Evolutionary conservation across 2,888 invertebrate genomes (phyloP).

Genomic region (Exocentrus adspersus): DNA sequence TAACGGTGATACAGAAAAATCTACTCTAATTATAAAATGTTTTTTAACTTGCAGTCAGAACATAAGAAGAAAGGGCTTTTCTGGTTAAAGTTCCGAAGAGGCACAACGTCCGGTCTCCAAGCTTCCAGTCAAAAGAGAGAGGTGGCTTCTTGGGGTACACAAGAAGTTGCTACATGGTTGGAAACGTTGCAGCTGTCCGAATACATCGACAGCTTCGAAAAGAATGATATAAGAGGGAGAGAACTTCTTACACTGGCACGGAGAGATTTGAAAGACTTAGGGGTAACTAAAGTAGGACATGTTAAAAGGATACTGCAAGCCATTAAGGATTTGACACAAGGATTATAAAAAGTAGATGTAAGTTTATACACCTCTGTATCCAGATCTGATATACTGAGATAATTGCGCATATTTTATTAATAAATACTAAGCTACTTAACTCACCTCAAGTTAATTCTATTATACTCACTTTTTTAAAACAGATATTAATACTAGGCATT

Average conservation of each 20-base stretch:
- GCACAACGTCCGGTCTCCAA: constrained; percentile 62
- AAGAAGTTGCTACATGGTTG: constrained; percentile 92
- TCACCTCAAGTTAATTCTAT: no score
- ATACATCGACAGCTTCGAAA: constrained; percentile 89
- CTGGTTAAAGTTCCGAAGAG: constrained; percentile 72
- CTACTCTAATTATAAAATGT: background rate
- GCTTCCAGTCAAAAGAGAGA: constrained; percentile 66
- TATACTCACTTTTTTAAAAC: no score
- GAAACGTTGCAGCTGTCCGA: constrained; percentile 88
- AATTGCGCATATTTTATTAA: constrained; percentile 8
- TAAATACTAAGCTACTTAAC: no score
- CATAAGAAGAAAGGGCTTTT: constrained; percentile 72
- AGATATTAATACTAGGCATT: constrained; percentile 5
- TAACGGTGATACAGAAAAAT: background rate
- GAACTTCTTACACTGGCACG: constrained; percentile 89
- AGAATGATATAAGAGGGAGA: constrained; percentile 91
- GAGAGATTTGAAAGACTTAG: constrained; percentile 88
- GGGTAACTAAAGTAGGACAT: constrained; percentile 95
- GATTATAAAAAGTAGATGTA: constrained; percentile 52
- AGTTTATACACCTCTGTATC: constrained; percentile 34
- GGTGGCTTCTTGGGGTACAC: constrained; percentile 81
- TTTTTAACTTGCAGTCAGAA: constrained; percentile 58
- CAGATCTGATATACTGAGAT: constrained; percentile 35
- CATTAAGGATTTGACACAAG: constrained; percentile 79
- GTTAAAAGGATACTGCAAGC: constrained; percentile 94